Base-by-base conservation (phyloP, 2,797 vertebrate species). In the Carcharodon carcharias region DNA sequence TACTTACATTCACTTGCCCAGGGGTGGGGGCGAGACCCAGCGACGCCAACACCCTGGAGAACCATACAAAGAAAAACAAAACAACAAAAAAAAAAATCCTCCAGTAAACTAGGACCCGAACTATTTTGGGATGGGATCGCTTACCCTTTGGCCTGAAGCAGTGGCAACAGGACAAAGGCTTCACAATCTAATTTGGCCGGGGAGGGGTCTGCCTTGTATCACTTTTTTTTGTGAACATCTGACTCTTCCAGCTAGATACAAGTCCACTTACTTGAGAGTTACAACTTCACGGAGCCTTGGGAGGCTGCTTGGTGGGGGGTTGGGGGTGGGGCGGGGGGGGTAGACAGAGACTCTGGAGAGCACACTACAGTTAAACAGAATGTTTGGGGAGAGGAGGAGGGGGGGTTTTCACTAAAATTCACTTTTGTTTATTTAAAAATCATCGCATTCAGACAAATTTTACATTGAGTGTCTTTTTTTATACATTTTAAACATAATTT, bases 401-500 rank as follows among this genome's bases (percentile, higher is more conserved):
- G 45, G 45, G 45, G 6, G 35, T 23, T 21, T 56, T 91, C n/a
- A 65, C 63, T 93, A 93, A 93, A 93, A 93, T 93, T 93, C 91
- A 93, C 61, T 93, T 91, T 91, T 88, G 45, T 91, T 93, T 40
- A 93, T 93, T 93, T 93, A 93, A 93, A 93, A 93, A 65, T 93
- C 91, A 93, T 65, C 3, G 91, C 91, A 93, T 93, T 93, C 91
- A 93, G 91, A 93, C 91, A 93, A 93, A 93, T 93, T 93, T 93
- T 93, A 93, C 91, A 93, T 93, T 93, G 89, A 92, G 89, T 93
- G 61, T 63, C 31, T 65, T 40, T 65, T 67, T 93, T 93, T 93
- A 65, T 93, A 93, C 91, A 67, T 93, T 93, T 93, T 93, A 93
- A 93, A 93, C 91, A 93, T 93, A 93, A 93, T 67, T 93, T 93